Evolutionary conservation across 2,113 vertebrate genomes (phyloP), one percentile per base, ranked within the genome.

Genomic region (Morone chrysops): DNA sequence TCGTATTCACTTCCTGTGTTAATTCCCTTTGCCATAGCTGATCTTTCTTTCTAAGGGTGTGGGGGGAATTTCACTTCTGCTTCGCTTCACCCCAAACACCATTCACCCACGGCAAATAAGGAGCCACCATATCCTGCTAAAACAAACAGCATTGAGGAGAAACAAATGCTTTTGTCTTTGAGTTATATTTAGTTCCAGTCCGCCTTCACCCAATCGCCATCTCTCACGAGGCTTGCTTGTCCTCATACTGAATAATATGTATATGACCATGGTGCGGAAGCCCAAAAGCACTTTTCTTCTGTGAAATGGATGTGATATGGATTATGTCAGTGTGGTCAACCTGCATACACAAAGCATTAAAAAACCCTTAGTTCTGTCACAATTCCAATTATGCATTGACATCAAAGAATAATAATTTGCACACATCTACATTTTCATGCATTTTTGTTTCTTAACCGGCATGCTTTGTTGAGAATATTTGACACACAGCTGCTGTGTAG

Each of bases 81-180:
- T 76, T 82, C 8, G 12, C 69, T 86, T 90, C 66, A 77, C 82
- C 86, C 87, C 75, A 82, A 91, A 91, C 90, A 88, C 85, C 75
- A 87, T 90, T 93, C 87, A 93, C 69, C 20, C 70, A 57, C 59
- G 65, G 78, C 86, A 54, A 84, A 70, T 80, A 87, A 86, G 84
- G 83, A 91, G 85, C 81, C 81, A 89, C 71, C 72, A 73, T 91
- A 92, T 94, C 92, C 91, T 92, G 89, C 87, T 86, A 87, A 91
- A 89, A 94, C 93, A 94, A 95, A 94, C 92, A 92, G 89, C 88
- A 90, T 87, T 89, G 84, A 93, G 76, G 81, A 82, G 90, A 94
- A 93, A 94, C 92, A 94, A 94, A 94, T 70, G 82, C 90, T 92
- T 94, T 94, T 93, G 92, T 92, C 80, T 89, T 50, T 18, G 87